phyloP scores from a whole-genome alignment of 1,140 invertebrate genomes.

The Teleogryllus occipitalis region DNA sequence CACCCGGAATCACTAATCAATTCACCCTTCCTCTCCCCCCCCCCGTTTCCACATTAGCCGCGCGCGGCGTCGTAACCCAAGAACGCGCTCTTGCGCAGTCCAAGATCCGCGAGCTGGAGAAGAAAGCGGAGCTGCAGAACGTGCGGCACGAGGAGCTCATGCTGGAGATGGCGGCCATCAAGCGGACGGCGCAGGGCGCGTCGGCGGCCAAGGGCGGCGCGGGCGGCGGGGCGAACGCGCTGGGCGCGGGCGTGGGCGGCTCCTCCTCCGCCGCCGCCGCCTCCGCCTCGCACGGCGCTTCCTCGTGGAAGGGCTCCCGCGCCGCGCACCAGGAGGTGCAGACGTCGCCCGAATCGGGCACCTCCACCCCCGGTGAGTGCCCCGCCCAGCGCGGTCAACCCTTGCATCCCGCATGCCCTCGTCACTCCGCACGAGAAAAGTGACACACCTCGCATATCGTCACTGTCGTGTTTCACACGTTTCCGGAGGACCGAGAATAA shows the following conservation, averaged over 20 bases:
- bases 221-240: slow-evolving; percentile 24
- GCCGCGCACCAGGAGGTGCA: slow-evolving; percentile 22
- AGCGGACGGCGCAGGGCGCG: slow-evolving; percentile 36
- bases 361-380: slow-evolving; percentile 24
- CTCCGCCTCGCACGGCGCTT: slow-evolving; percentile 22
- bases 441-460: too few species aligned
- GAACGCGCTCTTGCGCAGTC: slow-evolving; percentile 47
- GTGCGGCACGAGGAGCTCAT: slow-evolving; percentile 82
- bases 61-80: too few species aligned
- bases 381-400: too few species aligned
- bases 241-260: slow-evolving; percentile 10
- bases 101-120: slow-evolving; percentile 72
- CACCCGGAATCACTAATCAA: too few species aligned
- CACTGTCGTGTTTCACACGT: too few species aligned
- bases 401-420: too few species aligned
- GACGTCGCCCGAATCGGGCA: slow-evolving; percentile 25
- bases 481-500: too few species aligned
- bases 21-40: too few species aligned
- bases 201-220: slow-evolving; percentile 38
- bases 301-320: slow-evolving; percentile 18
- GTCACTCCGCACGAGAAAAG: too few species aligned
- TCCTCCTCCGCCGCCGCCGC: slow-evolving; percentile 30
- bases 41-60: too few species aligned
- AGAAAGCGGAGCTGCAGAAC: slow-evolving; percentile 76
- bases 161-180: slow-evolving; percentile 64